phyloP scores from a whole-genome alignment of 2,797 vertebrate genomes.

The Rhynchotus rufescens region DNA sequence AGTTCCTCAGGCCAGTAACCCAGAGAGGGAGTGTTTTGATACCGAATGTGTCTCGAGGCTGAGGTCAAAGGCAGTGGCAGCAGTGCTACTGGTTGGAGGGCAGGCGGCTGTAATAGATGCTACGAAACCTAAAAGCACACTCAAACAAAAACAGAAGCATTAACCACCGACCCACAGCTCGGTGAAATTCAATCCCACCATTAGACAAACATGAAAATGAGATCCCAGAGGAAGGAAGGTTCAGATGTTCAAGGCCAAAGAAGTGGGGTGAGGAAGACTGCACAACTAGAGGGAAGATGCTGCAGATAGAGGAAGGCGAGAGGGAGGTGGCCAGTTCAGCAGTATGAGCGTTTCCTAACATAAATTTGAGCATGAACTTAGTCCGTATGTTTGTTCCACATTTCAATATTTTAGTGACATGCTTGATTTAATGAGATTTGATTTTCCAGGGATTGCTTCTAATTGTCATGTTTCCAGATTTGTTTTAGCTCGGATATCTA shows the following conservation, averaged over 20 bases:
- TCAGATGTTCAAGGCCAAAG: constrained; percentile 54
- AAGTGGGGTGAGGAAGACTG: constrained; percentile 1
- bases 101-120: constrained; percentile 60
- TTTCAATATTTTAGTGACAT: neutral
- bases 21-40: constrained; percentile 59
- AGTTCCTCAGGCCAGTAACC: constrained; percentile 26
- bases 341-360: neutral
- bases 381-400: neutral
- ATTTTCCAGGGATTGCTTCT: neutral
- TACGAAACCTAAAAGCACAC: constrained; percentile 65
- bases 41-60: constrained; percentile 43
- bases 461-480: neutral
- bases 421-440: neutral
- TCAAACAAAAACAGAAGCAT: constrained; percentile 80
- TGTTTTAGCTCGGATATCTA: neutral
- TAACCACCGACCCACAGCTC: constrained; percentile 73
- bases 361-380: constrained; percentile 3
- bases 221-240: constrained; percentile 66
- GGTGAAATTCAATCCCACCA: constrained; percentile 77
- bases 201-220: constrained; percentile 77
- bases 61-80: constrained; percentile 63
- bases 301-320: neutral
- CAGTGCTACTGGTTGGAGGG: constrained; percentile 39
- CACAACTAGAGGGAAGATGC: neutral
- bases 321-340: neutral